Base-by-base conservation (phyloP, 1,140 invertebrate genomes). In the Monomorium pharaonis region DNA sequence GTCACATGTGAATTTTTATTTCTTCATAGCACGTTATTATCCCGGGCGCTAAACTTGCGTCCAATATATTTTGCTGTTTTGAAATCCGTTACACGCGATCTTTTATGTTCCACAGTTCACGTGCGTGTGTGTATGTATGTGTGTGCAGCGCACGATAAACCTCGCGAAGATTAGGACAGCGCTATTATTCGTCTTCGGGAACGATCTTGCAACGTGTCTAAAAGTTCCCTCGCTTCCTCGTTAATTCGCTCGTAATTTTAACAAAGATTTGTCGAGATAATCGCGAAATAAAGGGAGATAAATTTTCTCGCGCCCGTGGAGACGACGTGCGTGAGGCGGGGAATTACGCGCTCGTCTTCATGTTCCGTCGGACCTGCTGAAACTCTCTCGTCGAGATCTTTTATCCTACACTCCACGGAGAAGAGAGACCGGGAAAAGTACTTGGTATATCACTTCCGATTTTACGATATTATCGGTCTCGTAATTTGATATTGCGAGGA, bases 21-120 rank as follows among this genome's bases (percentile, higher is more conserved):
- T 83, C 78, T 74, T 83, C 78, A 83, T 74, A 58, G 37, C 27
- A 42, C 51, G 51, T 83, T 56, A 83, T 83, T 83, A 74, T 83
- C 14, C 51, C 14, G 51, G 49, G 33, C 51, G 67, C 27, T 83
- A 83, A 83, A 83, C 18, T 33, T 47, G n/a, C 67, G 27, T 33
- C 30, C 78, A 47, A 30, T 72, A 24, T 70, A n/a, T 83, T 58
- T 83, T 37, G 37, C 27, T 60, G 27, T 83, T 83, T 83, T 83
- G 67, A 74, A 83, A 83, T 74, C 51, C 16, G 37, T 83, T 83
- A 54, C 67, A 47, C 67, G 67, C 78, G 51, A 72, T 72, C 44
- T 33, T 69, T 51, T 18, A 14, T 24, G n/a, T 7, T 9, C 3
- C 21, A 63, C 7, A 9, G 16, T 16, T 3, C 33, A 6, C 18